Conservation (phyloP, 2,113 vertebrate species). For the Psophia crepitans region DNA sequence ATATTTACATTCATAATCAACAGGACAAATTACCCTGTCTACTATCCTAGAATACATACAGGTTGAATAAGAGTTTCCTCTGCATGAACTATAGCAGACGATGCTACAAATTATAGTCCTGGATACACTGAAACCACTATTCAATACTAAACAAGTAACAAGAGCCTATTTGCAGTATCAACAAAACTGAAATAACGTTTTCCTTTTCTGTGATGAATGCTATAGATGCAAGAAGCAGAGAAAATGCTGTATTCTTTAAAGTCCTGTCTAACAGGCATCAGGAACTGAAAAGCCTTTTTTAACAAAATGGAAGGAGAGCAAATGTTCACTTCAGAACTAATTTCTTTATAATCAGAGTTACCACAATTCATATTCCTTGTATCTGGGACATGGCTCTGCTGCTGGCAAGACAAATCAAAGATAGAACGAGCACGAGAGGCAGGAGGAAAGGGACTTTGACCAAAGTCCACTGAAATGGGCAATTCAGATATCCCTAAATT, state of each 20-base stretch:
- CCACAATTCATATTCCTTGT: not conserved
- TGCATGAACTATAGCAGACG: not conserved
- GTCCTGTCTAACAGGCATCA: not conserved
- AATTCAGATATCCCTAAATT: not conserved
- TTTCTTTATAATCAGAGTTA: not conserved
- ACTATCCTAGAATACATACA: not conserved
- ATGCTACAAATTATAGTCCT: not conserved
- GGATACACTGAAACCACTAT: not conserved
- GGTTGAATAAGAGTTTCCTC: not conserved
- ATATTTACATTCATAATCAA: conserved; percentile 39
- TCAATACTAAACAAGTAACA: not conserved
- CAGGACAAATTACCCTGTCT: not conserved
- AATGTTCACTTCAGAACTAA: not conserved
- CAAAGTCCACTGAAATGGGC: not conserved
- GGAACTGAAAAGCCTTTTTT: not conserved
- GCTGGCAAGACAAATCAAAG: not conserved
- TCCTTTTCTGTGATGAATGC: not conserved
- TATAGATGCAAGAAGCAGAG: not conserved
- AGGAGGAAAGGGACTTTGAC: not conserved
- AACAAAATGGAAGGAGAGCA: not conserved
- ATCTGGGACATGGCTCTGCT: not conserved
- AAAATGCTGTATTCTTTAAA: not conserved
- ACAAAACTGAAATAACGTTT: conserved; percentile 6
- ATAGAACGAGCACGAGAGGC: not conserved
- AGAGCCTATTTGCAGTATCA: not conserved